A percentile compares a stretch with the other conserved stretches of the same genome.
These are phyloP conservation scores for Probaryconus sp. DNA, from an alignment of 1,140 invertebrate species.

Conservation along the genomic window DNA sequence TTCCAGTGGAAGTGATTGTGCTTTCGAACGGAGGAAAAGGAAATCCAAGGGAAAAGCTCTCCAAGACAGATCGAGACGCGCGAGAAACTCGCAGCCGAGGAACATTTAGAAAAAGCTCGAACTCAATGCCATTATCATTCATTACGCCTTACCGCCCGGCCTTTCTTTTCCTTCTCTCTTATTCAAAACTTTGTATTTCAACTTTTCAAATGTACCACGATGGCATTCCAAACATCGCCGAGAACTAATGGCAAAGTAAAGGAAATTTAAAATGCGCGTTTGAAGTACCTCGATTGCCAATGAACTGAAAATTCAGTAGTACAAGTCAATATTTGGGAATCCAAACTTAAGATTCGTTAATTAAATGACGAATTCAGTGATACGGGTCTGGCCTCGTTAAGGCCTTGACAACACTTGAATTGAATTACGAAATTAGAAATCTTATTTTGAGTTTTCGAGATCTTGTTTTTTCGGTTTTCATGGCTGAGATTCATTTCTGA, in stretches of 20 bases:
- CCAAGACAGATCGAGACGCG: conserved; percentile 30
- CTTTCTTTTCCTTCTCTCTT: conserved; percentile 23
- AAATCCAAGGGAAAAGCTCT: conserved; percentile 18
- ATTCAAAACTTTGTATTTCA: conserved; percentile 35
- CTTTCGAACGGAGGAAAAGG: conserved; percentile 10
- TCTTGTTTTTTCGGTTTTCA: too few relatives aligned
- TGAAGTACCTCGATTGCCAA: too few relatives aligned
- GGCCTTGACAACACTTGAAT: too few relatives aligned
- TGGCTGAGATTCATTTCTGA: too few relatives aligned
- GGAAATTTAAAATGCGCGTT: too few relatives aligned
- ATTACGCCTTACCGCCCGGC: conserved; percentile 28
- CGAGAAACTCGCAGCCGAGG: conserved; percentile 16
- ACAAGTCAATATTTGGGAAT: too few relatives aligned
- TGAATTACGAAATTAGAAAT: too few relatives aligned
- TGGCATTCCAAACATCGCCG: conserved; percentile 23
- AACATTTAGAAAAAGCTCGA: conserved; percentile 6
- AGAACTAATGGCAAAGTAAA: conserved; percentile 11
- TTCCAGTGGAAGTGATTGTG: conserved; percentile 41
- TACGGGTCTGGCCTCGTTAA: too few relatives aligned
- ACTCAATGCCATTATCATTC: conserved; percentile 23
- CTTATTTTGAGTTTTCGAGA: too few relatives aligned
- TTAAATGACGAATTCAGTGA: too few relatives aligned
- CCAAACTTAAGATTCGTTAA: too few relatives aligned
- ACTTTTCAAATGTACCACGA: conserved; percentile 20
- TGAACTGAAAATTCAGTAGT: too few relatives aligned